These are phyloP conservation scores for Fragum fragum DNA, from an alignment of 2,888 invertebrate genomes.

Conservation along the genomic window DNA sequence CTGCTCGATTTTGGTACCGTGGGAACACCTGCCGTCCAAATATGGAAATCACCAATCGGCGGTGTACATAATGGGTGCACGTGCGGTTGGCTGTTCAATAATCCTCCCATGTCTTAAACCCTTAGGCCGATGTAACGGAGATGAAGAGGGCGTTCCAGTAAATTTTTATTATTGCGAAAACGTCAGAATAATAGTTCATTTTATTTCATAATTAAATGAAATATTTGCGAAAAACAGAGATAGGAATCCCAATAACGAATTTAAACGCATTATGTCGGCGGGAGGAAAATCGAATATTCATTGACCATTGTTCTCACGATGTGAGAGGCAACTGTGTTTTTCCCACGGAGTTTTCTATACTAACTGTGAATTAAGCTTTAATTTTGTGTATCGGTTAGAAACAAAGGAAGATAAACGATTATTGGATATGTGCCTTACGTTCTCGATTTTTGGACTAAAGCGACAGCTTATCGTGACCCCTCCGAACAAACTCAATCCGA, in stretches of 20 bases:
- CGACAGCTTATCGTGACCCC: not conserved
- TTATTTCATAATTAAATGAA: too few species aligned
- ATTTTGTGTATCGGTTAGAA: slow-evolving; percentile 48
- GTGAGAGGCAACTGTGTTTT: slow-evolving; percentile 84
- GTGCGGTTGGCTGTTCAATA: slow-evolving; percentile 75
- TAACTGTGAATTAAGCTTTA: slow-evolving; percentile 52
- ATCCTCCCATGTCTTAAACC: not conserved
- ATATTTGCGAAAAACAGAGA: too few species aligned
- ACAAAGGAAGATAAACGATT: slow-evolving; percentile 31
- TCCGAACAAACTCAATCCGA: slow-evolving; percentile 20
- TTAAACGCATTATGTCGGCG: slow-evolving; percentile 6
- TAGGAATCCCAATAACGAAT: too few species aligned
- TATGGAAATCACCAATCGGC: slow-evolving; percentile 83
- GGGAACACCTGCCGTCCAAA: slow-evolving; percentile 85
- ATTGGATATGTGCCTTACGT: slow-evolving; percentile 26
- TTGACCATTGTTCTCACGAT: slow-evolving; percentile 85
- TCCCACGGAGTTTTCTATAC: slow-evolving; percentile 85
- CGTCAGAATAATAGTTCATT: too few species aligned
- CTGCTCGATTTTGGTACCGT: slow-evolving; percentile 70
- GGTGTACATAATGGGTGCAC: slow-evolving; percentile 72
- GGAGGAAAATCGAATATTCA: slow-evolving; percentile 75
- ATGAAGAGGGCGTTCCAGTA: too few species aligned
- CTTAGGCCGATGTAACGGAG: too few species aligned
- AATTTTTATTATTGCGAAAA: too few species aligned
- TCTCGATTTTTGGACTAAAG: slow-evolving; percentile 16